Base-by-base conservation (phyloP, 2,888 invertebrate species). In the Doris montereyensis region DNA sequence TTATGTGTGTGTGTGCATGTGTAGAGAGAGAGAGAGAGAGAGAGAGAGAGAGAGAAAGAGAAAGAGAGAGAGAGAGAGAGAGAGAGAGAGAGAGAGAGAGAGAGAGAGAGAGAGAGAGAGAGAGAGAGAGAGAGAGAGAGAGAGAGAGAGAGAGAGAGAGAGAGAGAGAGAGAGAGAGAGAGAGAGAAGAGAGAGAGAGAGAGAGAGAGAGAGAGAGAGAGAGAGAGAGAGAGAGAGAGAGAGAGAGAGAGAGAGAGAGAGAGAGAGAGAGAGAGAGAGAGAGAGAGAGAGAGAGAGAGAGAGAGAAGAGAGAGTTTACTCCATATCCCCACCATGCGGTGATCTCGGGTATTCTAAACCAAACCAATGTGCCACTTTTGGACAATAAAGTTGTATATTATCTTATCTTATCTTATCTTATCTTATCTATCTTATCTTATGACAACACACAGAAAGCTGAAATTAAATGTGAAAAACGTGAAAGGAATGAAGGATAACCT, bases 11-110 rank as follows among this genome's bases (percentile, higher is more conserved):
- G n/a, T n/a, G n/a, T n/a, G n/a, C n/a, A n/a, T n/a, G n/a, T n/a
- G n/a, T n/a, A n/a, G n/a, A n/a, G n/a, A n/a, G n/a, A n/a, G n/a
- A n/a, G n/a, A n/a, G n/a, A n/a, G n/a, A 68, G 26, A n/a, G 4
- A 76, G 3, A 68, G 41, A 75, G 35, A 65, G 58, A 34, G 21
- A 26, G 62, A 75, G n/a, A 13, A 30, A 60, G 34, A 35, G 71
- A 10, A 30, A 21, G 5, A 17, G 35, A 26, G 41, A 70, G 52
- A 30, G n/a, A 68, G 67, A 52, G 5, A 4, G 28, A 57, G 28
- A 68, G n/a, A 76, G 17, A 52, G 17, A n/a, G 52, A 67, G 17
- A 65, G 35, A 67, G 52, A 2, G 28, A 67, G 2, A 41, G 57
- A 30, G 52, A 13, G 68, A 34, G 24, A 24, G n/a, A 1, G 13